Conservation (phyloP, 2,797 vertebrate genomes). For the Muraenolepis orangiensis region DNA sequence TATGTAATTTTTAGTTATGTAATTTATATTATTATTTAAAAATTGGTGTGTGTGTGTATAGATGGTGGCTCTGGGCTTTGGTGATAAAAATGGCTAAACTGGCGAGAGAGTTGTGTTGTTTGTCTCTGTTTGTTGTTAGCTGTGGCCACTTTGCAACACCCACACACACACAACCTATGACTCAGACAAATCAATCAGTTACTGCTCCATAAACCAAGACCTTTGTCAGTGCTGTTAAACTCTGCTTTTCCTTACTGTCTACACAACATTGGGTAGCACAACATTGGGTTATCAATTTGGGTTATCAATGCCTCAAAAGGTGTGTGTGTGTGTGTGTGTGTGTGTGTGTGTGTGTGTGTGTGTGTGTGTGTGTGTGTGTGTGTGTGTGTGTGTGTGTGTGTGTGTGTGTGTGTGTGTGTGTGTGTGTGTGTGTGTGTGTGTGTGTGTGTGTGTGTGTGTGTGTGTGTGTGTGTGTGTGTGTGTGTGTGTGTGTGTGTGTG, state of each 20-base stretch:
- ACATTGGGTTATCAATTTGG: no score
- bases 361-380: no score
- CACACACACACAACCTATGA: not conserved
- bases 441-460: no score
- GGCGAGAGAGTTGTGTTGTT: constrained; percentile 4
- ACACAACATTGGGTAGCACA: not conserved
- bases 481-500: no score
- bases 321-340: no score
- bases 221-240: not conserved
- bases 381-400: no score
- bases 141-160: not conserved
- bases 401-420: no score
- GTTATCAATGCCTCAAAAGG: no score
- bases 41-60: constrained; percentile 8
- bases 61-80: not conserved
- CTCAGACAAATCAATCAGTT: not conserved
- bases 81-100: constrained; percentile 1
- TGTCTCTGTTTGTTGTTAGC: not conserved
- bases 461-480: no score
- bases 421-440: no score
- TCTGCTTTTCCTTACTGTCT: not conserved
- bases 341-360: no score
- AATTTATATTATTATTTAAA: constrained; percentile 56
- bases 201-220: not conserved
- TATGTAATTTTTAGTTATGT: constrained; percentile 19